Evolutionary conservation across 2,113 vertebrate species (phyloP).

Genomic region (Loxodonta africana): DNA sequence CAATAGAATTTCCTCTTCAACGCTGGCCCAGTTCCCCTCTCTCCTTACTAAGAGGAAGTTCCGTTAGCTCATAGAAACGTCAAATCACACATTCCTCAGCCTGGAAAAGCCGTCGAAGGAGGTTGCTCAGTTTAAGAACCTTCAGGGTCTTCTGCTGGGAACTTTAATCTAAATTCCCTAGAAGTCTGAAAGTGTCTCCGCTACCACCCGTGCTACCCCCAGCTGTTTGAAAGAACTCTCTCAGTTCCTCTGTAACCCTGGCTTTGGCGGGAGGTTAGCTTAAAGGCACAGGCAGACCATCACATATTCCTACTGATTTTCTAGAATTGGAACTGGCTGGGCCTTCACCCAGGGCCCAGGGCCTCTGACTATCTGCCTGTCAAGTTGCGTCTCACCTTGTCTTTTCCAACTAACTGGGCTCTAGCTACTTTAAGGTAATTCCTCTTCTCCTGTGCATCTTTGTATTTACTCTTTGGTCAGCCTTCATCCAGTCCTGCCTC

Average conservation of each 20-base stretch:
- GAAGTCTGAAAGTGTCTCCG: background rate
- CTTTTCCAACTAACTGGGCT: background rate
- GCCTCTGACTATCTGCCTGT: background rate
- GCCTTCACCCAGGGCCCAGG: too few species aligned
- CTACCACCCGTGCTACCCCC: too few species aligned
- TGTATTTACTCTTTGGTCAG: background rate
- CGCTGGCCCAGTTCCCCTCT: slow-evolving; percentile 48
- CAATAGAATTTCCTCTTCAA: slow-evolving; percentile 73
- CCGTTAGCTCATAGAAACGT: slow-evolving; percentile 51
- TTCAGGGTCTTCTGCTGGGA: background rate
- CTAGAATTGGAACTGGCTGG: rapidly evolving
- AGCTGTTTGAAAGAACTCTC: background rate
- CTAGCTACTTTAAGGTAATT: background rate
- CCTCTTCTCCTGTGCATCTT: background rate
- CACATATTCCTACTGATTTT: background rate
- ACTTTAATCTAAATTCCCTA: slow-evolving; percentile 65
- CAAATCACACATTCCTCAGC: slow-evolving; percentile 31
- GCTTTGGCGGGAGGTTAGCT: background rate
- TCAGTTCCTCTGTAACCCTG: background rate
- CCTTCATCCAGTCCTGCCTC: background rate
- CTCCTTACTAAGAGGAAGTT: slow-evolving; percentile 36
- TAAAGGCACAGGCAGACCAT: rapidly evolving
- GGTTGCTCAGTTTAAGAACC: background rate
- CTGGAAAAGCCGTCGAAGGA: slow-evolving; percentile 71
- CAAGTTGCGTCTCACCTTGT: background rate